Evolutionary conservation across 2,797 vertebrate genomes (phyloP), one percentile per base, ranked within the genome.

Genomic region (Helarctos malayanus): DNA sequence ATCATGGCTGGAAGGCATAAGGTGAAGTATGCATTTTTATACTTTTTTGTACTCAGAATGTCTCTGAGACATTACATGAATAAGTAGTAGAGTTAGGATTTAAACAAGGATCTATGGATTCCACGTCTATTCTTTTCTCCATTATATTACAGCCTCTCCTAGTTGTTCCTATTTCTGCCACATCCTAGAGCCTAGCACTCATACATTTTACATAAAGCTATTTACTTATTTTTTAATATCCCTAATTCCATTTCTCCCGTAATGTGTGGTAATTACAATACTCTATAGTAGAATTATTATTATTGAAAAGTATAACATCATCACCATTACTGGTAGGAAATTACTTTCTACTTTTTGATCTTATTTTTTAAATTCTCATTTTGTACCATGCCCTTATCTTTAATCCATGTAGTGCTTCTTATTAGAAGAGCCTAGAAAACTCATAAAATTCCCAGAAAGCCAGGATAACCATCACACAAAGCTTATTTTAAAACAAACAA

Each of bases 401-500:
- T 85, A 89, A 78, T 81, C 38, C 5, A 49, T 61, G 19, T 21
- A 91, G 32, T 61, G 9, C 4, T 63, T 76, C 52, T 76, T 88
- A 85, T n/a, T 56, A 76, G 13, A 59, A 89, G 23, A 89, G 8
- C 29, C 76, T 79, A 85, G 27, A 80, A 96, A 78, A 56, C 32
- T 79, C 41, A 69, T 63, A 82, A 87, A 80, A 91, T 76, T 80
- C 75, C 3, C n/a, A 63, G 38, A 78, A 92, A 45, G 13, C 0
- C 19, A 49, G 7, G 29, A 79, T 49, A 81, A 93, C 38, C 65
- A 92, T 78, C 38, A 35, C 16, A 45, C 32, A 63, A 89, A 84
- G n/a, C 10, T 94, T 91, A 91, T 71, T 93, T 93, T 89, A 89
- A 96, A 96, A 93, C 75, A 91, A 93, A 38, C 5, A 87, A 81